Base-by-base conservation (phyloP, 2,888 invertebrate species). In the Sesamia inferens region DNA sequence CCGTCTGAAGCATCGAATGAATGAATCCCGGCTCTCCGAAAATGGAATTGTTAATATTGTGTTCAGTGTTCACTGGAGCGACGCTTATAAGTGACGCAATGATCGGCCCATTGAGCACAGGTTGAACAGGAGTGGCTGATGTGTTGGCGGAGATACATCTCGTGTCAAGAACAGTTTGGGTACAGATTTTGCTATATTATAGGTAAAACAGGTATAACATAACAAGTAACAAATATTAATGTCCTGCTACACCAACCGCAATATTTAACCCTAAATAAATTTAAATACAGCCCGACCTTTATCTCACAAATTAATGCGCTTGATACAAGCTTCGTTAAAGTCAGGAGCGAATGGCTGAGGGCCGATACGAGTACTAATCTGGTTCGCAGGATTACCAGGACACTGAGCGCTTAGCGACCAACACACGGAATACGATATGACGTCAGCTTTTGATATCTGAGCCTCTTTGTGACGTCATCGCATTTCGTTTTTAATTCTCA, bases 371-470 rank as follows among this genome's bases (percentile, higher is more conserved):
- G 79, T 59, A 79, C 76, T 86, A 87, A 84, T 87, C 85, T 71
- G 67, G 63, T 65, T 69, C 68, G 54, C 70, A 74, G 87, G 70
- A 82, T 87, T 87, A 87, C 79, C 65, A 70, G n/a, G 55, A 59
- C 31, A 42, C 62, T 31, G 65, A 51, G 16, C 61, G 19, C 48
- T 61, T 42, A 48, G 24, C 84, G 62, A 48, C n/a, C 55, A 66
- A 51, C 72, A 76, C 79, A 82, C 63, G 31, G 83, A 79, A 87
- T 87, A 58, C 39, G 83, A 74, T 71, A 79, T 82, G 76, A 85
- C 74, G 79, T 68, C 68, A 75, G 63, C 48, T 47, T 24, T 59
- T 54, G 74, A 75, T 76, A 81, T 58, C 63, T 67, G 68, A 82
- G 68, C 74, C 72, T 65, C 80, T 82, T 82, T 85, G 83, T 79